Evolutionary conservation across 2,797 vertebrate species (phyloP).

Genomic region (Ibycter americanus): DNA sequence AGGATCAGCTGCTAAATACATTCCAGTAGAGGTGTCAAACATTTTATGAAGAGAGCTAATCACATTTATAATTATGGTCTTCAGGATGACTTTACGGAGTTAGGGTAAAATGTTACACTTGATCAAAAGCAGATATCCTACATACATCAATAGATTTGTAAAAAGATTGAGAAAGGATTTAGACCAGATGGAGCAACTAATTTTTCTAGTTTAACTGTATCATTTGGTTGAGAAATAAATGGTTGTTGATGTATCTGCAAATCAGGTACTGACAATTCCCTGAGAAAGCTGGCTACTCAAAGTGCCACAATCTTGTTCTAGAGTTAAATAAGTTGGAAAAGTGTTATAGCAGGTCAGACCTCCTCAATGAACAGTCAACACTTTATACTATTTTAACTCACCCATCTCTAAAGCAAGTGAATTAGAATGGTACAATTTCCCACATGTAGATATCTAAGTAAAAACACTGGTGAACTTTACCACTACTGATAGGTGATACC

Average conservation of each 20-base stretch:
- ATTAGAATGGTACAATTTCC: not conserved
- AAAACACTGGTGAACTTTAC: not conserved
- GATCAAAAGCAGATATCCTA: conserved; percentile 41
- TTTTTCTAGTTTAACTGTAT: not conserved
- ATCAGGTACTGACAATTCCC: not conserved
- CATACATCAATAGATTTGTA: conserved; percentile 27
- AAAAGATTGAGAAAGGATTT: conserved; percentile 11
- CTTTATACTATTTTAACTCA: not conserved
- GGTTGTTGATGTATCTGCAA: not conserved
- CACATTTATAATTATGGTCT: conserved; percentile 29
- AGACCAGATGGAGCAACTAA: conserved; percentile 17
- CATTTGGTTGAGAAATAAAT: conserved; percentile 10
- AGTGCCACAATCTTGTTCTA: not conserved
- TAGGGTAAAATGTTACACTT: not conserved
- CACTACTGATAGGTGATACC: not conserved
- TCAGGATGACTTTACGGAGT: not conserved
- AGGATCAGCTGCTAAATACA: conserved; percentile 35
- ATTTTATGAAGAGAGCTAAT: conserved; percentile 15
- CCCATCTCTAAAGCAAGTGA: not conserved
- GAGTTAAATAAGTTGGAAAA: not conserved
- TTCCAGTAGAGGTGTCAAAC: conserved; percentile 41
- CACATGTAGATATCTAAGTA: not conserved
- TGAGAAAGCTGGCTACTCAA: not conserved
- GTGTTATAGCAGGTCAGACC: not conserved
- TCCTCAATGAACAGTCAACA: not conserved